Conservation (phyloP, 2,113 vertebrate genomes). For the Cheilinus undulatus region DNA sequence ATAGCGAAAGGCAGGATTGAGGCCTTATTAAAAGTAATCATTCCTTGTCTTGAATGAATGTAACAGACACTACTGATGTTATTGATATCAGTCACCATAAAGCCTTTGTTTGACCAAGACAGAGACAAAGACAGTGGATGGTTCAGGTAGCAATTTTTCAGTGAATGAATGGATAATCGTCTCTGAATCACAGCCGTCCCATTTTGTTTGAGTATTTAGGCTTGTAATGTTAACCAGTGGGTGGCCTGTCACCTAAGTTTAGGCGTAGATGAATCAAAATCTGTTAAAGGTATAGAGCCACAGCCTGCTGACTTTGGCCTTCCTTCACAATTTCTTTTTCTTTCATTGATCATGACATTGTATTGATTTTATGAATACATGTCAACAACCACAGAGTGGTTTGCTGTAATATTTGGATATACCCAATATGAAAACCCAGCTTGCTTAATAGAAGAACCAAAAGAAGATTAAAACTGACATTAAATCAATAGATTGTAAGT, state of each 20-base stretch:
- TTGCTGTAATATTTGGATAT: neutral
- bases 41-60: conserved; percentile 38
- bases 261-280: neutral
- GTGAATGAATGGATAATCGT: neutral
- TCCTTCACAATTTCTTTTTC: too few species aligned
- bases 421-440: neutral
- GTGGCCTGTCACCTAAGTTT: neutral
- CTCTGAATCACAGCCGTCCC: conserved; percentile 4
- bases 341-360: too few species aligned
- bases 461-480: neutral
- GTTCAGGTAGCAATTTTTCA: conserved; percentile 3
- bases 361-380: too few species aligned
- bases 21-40: conserved; percentile 65
- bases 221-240: too few species aligned
- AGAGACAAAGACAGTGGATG: conserved; percentile 29
- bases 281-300: too few species aligned
- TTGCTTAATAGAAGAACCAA: too few species aligned
- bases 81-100: conserved; percentile 34
- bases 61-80: conserved; percentile 35
- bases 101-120: conserved; percentile 42
- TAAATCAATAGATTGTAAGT: too few species aligned
- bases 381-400: neutral
- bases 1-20: conserved; percentile 42
- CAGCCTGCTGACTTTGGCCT: neutral
- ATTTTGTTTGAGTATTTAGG: neutral